Conservation (phyloP, 2,888 invertebrate species). For the Rhopalosiphum nymphaeae region DNA sequence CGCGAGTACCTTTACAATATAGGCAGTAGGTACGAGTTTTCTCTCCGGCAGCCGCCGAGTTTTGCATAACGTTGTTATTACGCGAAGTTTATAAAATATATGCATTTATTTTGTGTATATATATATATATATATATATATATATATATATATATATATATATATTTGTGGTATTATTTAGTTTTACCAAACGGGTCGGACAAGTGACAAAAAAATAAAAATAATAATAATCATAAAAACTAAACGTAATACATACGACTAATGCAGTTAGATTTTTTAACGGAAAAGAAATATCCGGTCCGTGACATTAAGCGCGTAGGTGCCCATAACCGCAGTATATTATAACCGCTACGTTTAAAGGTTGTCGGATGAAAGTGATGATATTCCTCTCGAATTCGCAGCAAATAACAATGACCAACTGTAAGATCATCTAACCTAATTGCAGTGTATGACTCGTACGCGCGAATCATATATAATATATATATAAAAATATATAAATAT, state of each 20-base stretch:
- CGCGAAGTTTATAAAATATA: constrained; percentile 15
- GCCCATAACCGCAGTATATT: background rate
- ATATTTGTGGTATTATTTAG: background rate
- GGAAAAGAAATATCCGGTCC: constrained; percentile 54
- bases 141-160: too few species aligned
- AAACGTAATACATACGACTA: background rate
- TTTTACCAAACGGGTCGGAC: constrained; percentile 37
- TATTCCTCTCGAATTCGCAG: constrained; percentile 25
- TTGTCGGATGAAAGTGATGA: constrained; percentile 50
- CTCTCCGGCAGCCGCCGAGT: background rate
- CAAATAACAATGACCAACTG: constrained; percentile 32
- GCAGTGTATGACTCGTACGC: background rate
- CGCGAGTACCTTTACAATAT: background rate
- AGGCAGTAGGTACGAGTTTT: background rate
- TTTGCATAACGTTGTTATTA: constrained; percentile 53
- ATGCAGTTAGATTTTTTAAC: constrained; percentile 43
- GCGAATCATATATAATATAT: background rate
- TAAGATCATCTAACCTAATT: constrained; percentile 20
- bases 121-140: too few species aligned
- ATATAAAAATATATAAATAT: too few species aligned
- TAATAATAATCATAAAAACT: background rate
- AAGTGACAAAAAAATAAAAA: background rate
- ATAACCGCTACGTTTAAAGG: constrained; percentile 39
- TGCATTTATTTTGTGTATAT: background rate
- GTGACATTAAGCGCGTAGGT: constrained; percentile 41